Base-by-base conservation (phyloP, 2,888 invertebrate species). In the Nineta flava region DNA sequence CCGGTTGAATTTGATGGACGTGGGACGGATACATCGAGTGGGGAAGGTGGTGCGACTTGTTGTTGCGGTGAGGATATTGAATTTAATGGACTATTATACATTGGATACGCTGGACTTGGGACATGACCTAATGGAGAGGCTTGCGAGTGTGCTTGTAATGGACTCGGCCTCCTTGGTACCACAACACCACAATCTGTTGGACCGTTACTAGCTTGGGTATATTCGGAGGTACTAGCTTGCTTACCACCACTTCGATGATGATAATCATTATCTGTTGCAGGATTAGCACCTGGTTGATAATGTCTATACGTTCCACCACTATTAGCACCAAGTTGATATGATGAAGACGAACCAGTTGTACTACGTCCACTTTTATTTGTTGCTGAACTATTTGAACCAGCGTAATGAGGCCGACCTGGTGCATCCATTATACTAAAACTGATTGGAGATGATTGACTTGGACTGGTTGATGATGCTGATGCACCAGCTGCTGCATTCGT, bases 41-140 rank as follows among this genome's bases (percentile, higher is more conserved):
- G 83, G 40, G 83, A 82, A 12, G 79, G 73, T 19, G 82, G 81
- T 9, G 72, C 64, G 58, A 69, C 68, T 59, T 77, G 78, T 57
- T 79, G 80, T 58, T 81, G 82, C 5, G 83, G 83, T 2, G 83
- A 83, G 53, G 82, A 80, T 57, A 81, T 76, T 5, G 82, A 77
- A 60, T 81, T 80, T 79, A 84, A 79, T 17, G 87, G 87, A 66
- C 85, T 87, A 64, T 87, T 83, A 65, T 87, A 87, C 74, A 85
- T 77, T 40, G 87, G 87, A 70, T 87, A 87, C 50, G 82, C 83
- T 46, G 84, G 84, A 67, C 83, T 83, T 57, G 82, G 79, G 26
- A 79, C 82, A 65, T 83, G 83, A 48, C 81, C 79, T 48, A 83
- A 61, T 2, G 83, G 83, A 51, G 83, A 83, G 35, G 81, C 78